Base-by-base conservation (phyloP, 2,113 vertebrate species). In the Xenopus borealis region DNA sequence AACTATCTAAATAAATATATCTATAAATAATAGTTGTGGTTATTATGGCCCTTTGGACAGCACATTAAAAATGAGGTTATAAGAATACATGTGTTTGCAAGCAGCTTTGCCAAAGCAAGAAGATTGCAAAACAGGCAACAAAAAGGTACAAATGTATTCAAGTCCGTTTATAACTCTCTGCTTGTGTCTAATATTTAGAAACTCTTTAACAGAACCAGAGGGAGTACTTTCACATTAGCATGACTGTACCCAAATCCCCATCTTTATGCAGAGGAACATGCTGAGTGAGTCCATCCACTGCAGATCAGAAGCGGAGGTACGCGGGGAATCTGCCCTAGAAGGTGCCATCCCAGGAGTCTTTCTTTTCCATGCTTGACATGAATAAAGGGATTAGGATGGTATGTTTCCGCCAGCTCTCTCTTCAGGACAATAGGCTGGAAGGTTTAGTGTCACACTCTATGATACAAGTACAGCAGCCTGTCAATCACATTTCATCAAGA, bases 361-460 rank as follows among this genome's bases (percentile, higher is more conserved):
- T 89, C 91, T 92, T 93, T 95, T 95, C 91, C 94, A 88, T 87
- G 88, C 86, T 89, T 89, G 96, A 98, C 95, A 95, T 95, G 93
- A 98, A 96, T 98, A 93, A 98, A 91, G 93, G 96, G 97, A 99
- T 99, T 99, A 99, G 92, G 91, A 93, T 75, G 85, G 92, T 93
- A 91, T 88, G 94, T 95, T 99, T 99, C 97, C 95, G 94, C 94
- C 90, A 91, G 93, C 90, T 94, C 94, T 93, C 94, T 90, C 91
- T 70, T 87, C 80, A 69, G 86, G 90, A 99, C 95, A 99, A 98
- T 96, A 89, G 94, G 87, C 85, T 79, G 80, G 44, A 82, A 91
- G 88, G 94, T 91, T 95, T 95, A 95, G 93, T 94, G 92, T 95
- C 90, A 93, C 94, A 92, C 89, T 90, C 92, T 92, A 91, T 96